Conservation (phyloP, 2,797 vertebrate genomes). For the Ficedula albicollis region DNA sequence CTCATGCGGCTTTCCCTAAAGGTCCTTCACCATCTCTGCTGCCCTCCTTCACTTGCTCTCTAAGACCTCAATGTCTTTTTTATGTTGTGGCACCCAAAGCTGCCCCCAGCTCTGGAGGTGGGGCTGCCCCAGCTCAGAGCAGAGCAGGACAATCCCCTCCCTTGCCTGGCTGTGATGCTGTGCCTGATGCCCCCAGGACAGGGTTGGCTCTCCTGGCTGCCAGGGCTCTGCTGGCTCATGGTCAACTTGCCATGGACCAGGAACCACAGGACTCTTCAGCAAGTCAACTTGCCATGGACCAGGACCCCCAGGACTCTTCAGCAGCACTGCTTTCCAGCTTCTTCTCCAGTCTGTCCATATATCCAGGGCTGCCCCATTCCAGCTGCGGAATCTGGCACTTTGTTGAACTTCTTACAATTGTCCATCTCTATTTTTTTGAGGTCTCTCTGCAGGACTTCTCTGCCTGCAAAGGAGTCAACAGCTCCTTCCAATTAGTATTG, state of each 20-base stretch:
- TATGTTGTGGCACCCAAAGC: rapidly evolving
- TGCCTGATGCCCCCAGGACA: neutral
- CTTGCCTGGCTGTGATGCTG: rapidly evolving
- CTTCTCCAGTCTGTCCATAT: neutral
- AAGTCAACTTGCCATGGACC: rapidly evolving
- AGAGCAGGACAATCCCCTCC: neutral
- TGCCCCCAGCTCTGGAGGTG: rapidly evolving
- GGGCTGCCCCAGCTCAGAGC: rapidly evolving
- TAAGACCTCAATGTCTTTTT: rapidly evolving
- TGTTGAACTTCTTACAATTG: neutral
- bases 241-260: rapidly evolving
- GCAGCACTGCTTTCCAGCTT: rapidly evolving
- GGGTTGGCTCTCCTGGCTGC: neutral
- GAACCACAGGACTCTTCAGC: rapidly evolving
- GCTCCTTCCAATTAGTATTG: neutral
- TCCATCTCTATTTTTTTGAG: neutral
- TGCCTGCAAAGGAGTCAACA: neutral
- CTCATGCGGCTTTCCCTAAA: rapidly evolving
- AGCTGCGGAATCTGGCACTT: too few relatives aligned
- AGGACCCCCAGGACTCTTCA: rapidly evolving
- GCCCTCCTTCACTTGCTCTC: rapidly evolving
- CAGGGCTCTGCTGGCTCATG: rapidly evolving
- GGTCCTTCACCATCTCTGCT: neutral
- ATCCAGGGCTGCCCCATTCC: too few relatives aligned
- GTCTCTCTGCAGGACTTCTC: neutral